Conservation (phyloP, 1,140 invertebrate species). For the Drosophila sturtevanti region DNA sequence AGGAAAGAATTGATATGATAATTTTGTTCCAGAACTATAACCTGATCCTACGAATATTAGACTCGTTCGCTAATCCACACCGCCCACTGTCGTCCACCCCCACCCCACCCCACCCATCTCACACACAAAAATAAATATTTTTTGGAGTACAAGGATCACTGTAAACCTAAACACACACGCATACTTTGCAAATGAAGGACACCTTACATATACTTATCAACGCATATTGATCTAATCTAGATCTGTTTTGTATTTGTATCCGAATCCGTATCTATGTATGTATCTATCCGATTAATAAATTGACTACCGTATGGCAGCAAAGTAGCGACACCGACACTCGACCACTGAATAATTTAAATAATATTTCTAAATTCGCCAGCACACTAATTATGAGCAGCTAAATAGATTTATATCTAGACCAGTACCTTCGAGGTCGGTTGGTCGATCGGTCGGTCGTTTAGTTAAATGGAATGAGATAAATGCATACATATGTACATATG, state of each 20-base stretch:
- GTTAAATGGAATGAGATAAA: constrained; percentile 4
- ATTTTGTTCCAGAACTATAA: no score
- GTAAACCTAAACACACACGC: background rate
- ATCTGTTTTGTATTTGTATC: background rate
- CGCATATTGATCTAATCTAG: background rate
- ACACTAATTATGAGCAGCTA: background rate
- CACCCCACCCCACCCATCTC: no score
- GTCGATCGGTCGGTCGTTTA: background rate
- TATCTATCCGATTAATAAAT: background rate
- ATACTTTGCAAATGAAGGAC: background rate
- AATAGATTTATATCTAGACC: constrained; percentile 1
- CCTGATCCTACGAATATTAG: background rate
- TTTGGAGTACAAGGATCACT: background rate
- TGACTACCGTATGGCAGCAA: no score
- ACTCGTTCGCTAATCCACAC: background rate
- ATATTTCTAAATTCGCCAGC: background rate
- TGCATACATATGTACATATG: constrained; percentile 4
- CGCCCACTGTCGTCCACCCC: background rate
- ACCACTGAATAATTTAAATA: constrained; percentile 5
- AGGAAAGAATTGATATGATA: background rate
- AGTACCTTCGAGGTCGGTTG: constrained; percentile 6
- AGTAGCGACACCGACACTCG: background rate
- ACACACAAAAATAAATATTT: no score
- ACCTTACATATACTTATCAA: background rate
- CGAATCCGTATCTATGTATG: background rate